A percentile compares a stretch with the other conserved stretches of the same genome.
These are phyloP conservation scores for Acinonyx jubatus DNA, from an alignment of 2,113 vertebrate genomes.

Conservation along the genomic window DNA sequence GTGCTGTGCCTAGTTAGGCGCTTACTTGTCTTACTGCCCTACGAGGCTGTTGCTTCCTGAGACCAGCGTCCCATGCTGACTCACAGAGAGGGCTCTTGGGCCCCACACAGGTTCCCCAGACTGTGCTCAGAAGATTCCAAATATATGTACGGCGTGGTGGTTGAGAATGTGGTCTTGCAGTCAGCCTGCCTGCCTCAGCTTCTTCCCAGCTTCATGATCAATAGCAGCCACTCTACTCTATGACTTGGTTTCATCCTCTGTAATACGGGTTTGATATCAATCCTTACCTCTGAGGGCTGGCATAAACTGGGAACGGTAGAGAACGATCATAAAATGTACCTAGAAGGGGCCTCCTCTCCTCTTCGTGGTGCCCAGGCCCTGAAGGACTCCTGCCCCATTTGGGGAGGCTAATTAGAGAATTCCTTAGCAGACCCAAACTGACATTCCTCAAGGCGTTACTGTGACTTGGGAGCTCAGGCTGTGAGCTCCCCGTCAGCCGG, in stretches of 20 bases:
- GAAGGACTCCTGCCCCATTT: background rate
- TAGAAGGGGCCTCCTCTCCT: background rate
- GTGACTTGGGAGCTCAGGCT: background rate
- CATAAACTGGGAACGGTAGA: accelerated
- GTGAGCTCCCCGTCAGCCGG: too few relatives aligned
- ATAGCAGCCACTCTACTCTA: background rate
- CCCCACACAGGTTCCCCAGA: accelerated
- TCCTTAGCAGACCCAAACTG: background rate
- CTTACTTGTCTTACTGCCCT: accelerated
- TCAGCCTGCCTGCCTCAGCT: background rate
- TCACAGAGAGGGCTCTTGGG: too few relatives aligned
- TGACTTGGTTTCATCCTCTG: background rate
- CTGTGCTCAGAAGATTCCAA: background rate
- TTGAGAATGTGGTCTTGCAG: background rate
- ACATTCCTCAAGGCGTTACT: background rate
- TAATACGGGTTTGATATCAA: background rate
- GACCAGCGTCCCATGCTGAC: accelerated
- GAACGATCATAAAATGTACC: accelerated
- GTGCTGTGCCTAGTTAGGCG: too few relatives aligned
- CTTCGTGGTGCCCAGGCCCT: too few relatives aligned
- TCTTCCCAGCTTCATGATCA: background rate
- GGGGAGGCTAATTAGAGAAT: background rate
- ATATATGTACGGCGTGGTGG: accelerated
- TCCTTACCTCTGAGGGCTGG: background rate
- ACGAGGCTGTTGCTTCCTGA: accelerated